Conservation (phyloP, 2,888 invertebrate genomes). For the Homarus gammarus region DNA sequence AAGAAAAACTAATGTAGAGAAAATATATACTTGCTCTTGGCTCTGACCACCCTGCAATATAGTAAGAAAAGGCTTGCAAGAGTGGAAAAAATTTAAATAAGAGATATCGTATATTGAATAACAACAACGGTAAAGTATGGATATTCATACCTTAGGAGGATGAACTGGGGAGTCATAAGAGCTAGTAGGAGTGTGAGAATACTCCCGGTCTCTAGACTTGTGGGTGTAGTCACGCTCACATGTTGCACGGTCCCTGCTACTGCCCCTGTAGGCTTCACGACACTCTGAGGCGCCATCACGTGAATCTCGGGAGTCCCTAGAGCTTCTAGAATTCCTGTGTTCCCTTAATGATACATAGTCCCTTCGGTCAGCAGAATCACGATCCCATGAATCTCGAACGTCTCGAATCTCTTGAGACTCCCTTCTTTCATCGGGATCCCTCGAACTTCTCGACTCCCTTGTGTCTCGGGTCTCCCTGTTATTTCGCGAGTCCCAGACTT, state of each 20-base stretch:
- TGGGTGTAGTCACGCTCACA: slow-evolving; percentile 53
- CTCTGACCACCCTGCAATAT: no score
- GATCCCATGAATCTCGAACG: slow-evolving; percentile 38
- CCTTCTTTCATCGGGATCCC: slow-evolving; percentile 29
- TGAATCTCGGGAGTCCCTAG: slow-evolving; percentile 35
- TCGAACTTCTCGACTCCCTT: slow-evolving; percentile 24
- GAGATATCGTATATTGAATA: no score
- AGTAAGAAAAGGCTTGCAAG: no score
- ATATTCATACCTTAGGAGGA: slow-evolving; percentile 55
- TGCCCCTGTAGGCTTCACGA: slow-evolving; percentile 46
- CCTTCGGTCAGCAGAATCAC: slow-evolving; percentile 25
- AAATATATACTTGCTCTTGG: no score
- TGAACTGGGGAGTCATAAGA: slow-evolving; percentile 64
- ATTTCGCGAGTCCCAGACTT: slow-evolving; percentile 28
- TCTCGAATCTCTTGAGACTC: slow-evolving; percentile 36
- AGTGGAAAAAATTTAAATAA: no score
- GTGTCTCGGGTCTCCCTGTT: slow-evolving; percentile 25
- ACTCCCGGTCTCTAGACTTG: slow-evolving; percentile 56
- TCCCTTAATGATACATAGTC: slow-evolving; percentile 37
- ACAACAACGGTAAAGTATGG: no score
- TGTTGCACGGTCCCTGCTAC: slow-evolving; percentile 47
- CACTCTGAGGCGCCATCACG: not conserved
- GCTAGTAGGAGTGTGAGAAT: slow-evolving; percentile 35
- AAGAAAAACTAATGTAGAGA: no score
- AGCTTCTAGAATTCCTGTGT: slow-evolving; percentile 55